These are phyloP conservation scores for Callithrix jacchus DNA, from an alignment of 2,113 vertebrate species.

Conservation along the genomic window DNA sequence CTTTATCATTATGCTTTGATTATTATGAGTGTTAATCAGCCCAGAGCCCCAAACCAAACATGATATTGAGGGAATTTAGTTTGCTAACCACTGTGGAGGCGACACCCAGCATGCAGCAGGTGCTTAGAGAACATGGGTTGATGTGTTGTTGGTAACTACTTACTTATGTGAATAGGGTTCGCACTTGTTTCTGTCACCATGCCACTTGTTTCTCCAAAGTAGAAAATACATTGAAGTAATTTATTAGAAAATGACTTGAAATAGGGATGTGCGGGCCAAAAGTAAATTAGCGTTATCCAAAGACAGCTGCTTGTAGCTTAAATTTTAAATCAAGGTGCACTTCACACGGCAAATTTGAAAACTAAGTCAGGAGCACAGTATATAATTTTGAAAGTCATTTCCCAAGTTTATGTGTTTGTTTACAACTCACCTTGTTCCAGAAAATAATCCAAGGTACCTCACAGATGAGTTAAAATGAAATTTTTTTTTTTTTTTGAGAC, in stretches of 20 bases:
- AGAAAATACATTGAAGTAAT: background rate
- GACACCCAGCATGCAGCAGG: too few species aligned
- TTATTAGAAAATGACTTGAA: conserved; percentile 18
- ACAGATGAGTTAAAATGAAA: background rate
- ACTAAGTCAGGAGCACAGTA: background rate
- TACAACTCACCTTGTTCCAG: background rate
- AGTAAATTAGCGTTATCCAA: conserved; percentile 7
- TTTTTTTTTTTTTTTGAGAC: too few species aligned
- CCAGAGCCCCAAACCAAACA: background rate
- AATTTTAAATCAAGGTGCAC: background rate
- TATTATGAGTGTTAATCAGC: background rate
- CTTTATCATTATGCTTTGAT: background rate
- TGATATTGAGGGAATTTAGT: background rate
- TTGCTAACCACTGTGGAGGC: background rate
- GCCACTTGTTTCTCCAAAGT: background rate
- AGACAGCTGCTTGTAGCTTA: background rate
- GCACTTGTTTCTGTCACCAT: background rate
- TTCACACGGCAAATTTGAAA: conserved; percentile 19
- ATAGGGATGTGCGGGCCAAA: background rate
- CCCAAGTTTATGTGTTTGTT: background rate
- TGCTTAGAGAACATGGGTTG: background rate
- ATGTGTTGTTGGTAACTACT: background rate
- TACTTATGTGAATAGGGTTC: background rate
- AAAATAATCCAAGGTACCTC: background rate
- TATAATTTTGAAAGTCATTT: background rate